Evolutionary conservation across 2,797 vertebrate species (phyloP), one percentile per base, ranked within the genome.

Genomic region (Acropternis orthonyx): DNA sequence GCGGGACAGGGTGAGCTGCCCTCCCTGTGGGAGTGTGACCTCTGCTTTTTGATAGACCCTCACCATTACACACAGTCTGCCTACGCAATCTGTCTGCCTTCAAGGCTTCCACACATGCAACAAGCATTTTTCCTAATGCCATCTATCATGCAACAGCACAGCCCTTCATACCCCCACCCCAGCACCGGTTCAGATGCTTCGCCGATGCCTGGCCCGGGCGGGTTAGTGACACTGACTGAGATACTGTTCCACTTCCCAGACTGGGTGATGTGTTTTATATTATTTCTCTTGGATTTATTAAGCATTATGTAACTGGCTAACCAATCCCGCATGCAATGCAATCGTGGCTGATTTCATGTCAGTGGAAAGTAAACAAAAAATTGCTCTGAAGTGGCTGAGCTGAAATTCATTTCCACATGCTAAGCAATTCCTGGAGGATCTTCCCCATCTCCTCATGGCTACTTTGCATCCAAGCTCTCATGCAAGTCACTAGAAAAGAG

Each of bases 261-360:
- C 77, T 62, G 85, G 88, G 54, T 89, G 91, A 89, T 94, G 93
- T 95, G 91, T 87, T 95, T 96, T 65, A 63, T 74, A 77, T 96
- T 94, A 94, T 91, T 94, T 96, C 84, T 96, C 78, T 93, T 93
- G 90, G 86, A 95, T 95, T 94, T 95, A 95, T 94, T 79, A 63
- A 95, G 77, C 90, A 92, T 96, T 95, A 93, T 95, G 96, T 93
- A 95, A 95, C 59, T 23, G 16, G 61, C 56, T 95, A 93, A 95
- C 88, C 74, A 65, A 86, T 76, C 89, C 91, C 74, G 54, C 85
- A 73, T 91, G 85, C 81, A 12, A 88, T 4, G 30, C 92, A 82
- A 85, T 84, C 27, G 15, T 11, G 18, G 92, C 72, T 91, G 91
- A 94, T 90, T 91, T 85, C 63, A 89, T 95, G 84, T 87, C 86